A percentile compares a stretch with the other conserved stretches of the same genome.
These are phyloP conservation scores for Agrotis segetum DNA, from an alignment of 2,888 invertebrate species.

Conservation along the genomic window DNA sequence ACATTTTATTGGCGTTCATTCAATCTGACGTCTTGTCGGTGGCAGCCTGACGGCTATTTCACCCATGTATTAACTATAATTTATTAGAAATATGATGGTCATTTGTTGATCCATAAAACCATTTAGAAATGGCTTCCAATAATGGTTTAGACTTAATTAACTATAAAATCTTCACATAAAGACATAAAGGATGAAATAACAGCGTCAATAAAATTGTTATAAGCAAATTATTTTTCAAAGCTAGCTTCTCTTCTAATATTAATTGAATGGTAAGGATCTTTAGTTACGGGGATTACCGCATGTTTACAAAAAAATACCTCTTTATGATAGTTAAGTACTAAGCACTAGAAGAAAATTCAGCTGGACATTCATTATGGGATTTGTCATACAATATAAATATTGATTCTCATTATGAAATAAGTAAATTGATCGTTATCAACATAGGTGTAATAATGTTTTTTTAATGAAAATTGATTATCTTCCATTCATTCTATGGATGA, in stretches of 20 bases:
- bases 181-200: constrained; percentile 8
- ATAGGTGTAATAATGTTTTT: neutral
- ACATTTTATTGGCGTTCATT: constrained; percentile 21
- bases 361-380: no score
- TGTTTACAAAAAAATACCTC: no score
- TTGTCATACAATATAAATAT: no score
- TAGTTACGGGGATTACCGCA: no score
- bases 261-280: no score
- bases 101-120: constrained; percentile 4
- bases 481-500: constrained; percentile 1
- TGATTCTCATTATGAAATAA: no score
- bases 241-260: no score
- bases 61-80: constrained; percentile 9
- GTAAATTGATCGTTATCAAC: neutral
- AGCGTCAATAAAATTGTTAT: neutral
- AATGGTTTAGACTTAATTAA: constrained; percentile 25
- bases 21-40: constrained; percentile 5
- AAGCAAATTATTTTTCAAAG: neutral
- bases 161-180: neutral
- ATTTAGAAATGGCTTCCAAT: constrained; percentile 2
- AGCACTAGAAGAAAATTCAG: no score
- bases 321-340: no score
- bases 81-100: no score
- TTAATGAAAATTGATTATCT: constrained; percentile 7
- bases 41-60: constrained; percentile 22